Percentiles rank a stretch among this genome's conserved stretches.
phyloP scores from a whole-genome alignment of 2,888 invertebrate genomes.

The Rhopalosiphum nymphaeae region DNA sequence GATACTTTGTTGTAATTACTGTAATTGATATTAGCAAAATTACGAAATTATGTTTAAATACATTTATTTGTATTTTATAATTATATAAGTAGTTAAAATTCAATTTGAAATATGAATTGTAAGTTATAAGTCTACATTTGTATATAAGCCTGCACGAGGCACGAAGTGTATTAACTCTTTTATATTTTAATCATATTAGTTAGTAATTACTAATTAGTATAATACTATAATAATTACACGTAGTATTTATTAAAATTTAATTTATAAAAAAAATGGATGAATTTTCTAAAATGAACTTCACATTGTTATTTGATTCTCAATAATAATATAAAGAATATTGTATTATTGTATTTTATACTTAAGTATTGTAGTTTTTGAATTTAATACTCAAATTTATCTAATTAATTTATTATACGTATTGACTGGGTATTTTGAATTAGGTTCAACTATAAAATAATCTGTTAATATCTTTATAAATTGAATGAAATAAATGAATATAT shows the following conservation, averaged over 20 bases:
- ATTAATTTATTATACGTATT: background rate
- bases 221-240: too few relatives aligned
- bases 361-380: background rate
- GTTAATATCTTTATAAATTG: too few relatives aligned
- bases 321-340: background rate
- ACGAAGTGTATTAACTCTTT: background rate
- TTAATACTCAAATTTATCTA: background rate
- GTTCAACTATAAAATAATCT: too few relatives aligned
- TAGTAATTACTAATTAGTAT: background rate
- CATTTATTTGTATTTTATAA: too few relatives aligned
- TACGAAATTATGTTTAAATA: too few relatives aligned
- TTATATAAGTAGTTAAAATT: too few relatives aligned
- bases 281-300: background rate
- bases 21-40: too few relatives aligned
- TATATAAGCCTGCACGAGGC: background rate
- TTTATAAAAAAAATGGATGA: background rate
- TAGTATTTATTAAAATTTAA: background rate
- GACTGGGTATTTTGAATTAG: background rate
- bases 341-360: background rate
- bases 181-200: background rate
- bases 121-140: background rate
- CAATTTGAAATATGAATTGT: too few relatives aligned
- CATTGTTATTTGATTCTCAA: background rate
- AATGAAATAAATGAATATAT: background rate
- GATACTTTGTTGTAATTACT: too few relatives aligned